Evolutionary conservation across 2,113 vertebrate genomes (phyloP), one percentile per base, ranked within the genome.

Genomic region (Entosphenus tridentatus): DNA sequence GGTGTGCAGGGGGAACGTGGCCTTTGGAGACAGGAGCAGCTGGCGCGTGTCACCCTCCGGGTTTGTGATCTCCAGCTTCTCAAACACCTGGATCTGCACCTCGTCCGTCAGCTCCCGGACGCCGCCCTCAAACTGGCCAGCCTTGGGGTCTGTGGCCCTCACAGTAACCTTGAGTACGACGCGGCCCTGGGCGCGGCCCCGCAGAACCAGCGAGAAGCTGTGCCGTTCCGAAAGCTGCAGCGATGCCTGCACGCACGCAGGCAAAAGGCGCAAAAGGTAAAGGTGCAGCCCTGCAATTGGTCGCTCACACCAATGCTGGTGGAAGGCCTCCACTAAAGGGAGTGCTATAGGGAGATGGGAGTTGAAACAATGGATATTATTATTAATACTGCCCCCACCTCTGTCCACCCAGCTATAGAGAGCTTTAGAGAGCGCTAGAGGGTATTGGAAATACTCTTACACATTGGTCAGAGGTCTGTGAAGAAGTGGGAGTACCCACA

Each of bases 41-140:
- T 87, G 85, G 9, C 82, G 85, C 12, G 80, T 75, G 75, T 84
- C 79, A 14, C 82, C 72, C 75, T 82, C 80, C 11, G 89, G 86
- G 75, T 80, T 81, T 72, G 88, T 57, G 70, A 98, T 76, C 54
- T 77, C 76, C 62, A 96, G 78, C 68, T 86, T 86, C 73, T 96
- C 89, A 78, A 89, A 96, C 55, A 96, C 93, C 89, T 95, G 86
- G 72, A 98, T 87, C 73, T 96, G 90, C 74, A 96, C 81, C 78
- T 95, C 89, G 70, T 95, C 87, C 0, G 78, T 83, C 14, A 96
- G 81, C 56, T 95, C 88, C 67, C 69, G 76, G 10, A 78, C 74
- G 18, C 81, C 75, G 57, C 77, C 81, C 10, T 74, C 65, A 56
- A 95, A 77, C 72, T 95, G 88, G 17, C 80, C 83, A 1, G 83